These are phyloP conservation scores for Zaprionus taronus DNA, from an alignment of 1,140 invertebrate genomes.

Conservation along the genomic window DNA sequence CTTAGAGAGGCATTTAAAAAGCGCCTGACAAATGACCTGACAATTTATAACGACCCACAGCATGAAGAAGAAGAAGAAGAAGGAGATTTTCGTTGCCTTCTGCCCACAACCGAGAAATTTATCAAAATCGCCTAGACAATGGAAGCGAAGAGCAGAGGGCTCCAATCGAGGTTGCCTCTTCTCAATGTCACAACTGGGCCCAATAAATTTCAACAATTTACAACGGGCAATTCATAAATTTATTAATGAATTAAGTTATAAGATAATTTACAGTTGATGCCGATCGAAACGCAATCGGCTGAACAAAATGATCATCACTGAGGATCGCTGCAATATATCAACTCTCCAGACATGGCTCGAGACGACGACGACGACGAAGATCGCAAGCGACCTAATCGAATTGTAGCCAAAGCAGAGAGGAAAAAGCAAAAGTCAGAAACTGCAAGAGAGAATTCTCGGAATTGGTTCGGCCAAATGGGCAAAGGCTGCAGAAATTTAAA, in stretches of 20 bases:
- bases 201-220: conserved; percentile 82
- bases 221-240: conserved; percentile 83
- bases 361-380: conserved; percentile 3
- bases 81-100: conserved; percentile 25
- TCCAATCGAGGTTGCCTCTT: conserved; percentile 14
- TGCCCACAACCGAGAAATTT: conserved; percentile 44
- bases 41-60: conserved; percentile 42
- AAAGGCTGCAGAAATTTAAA: conserved; percentile 66
- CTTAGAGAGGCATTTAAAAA: conserved; percentile 52
- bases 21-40: conserved; percentile 50
- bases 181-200: conserved; percentile 56
- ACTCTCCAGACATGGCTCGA: conserved; percentile 47
- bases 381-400: conserved; percentile 66
- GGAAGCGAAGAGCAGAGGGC: conserved; percentile 14
- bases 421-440: conserved; percentile 29
- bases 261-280: conserved; percentile 78
- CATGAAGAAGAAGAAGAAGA: not conserved
- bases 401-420: conserved; percentile 48
- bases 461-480: conserved; percentile 57
- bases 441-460: conserved; percentile 60
- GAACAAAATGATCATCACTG: conserved; percentile 53
- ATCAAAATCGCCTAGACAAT: conserved; percentile 55
- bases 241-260: conserved; percentile 84
- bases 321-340: conserved; percentile 63
- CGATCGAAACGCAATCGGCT: conserved; percentile 55